Conservation (phyloP, 2,113 vertebrate genomes). For the Psilopsiagon aymara region DNA sequence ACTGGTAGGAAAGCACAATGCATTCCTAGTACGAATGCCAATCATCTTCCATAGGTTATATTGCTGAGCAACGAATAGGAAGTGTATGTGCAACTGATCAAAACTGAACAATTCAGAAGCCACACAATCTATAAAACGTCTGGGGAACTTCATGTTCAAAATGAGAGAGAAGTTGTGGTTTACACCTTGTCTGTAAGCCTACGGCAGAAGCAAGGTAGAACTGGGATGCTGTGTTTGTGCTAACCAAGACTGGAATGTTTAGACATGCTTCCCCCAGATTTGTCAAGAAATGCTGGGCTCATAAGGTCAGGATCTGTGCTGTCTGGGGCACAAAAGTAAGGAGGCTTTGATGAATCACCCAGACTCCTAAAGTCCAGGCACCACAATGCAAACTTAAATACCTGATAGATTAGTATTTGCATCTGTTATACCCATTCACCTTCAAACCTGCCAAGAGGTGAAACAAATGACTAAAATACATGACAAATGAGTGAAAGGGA, state of each 20-base stretch:
- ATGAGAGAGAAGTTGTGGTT: neutral
- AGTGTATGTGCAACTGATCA: neutral
- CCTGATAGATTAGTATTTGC: neutral
- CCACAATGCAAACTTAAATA: neutral
- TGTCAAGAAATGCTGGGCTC: neutral
- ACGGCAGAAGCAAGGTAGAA: neutral
- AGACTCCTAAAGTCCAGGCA: neutral
- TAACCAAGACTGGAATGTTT: neutral
- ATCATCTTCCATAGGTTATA: neutral
- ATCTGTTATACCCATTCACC: neutral
- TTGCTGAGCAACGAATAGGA: neutral
- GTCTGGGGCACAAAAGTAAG: neutral
- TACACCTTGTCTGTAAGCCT: neutral
- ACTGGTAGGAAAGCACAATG: constrained; percentile 25
- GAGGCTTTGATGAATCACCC: neutral
- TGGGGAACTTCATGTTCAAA: neutral
- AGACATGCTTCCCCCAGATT: neutral
- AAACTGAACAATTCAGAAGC: neutral
- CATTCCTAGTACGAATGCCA: constrained; percentile 7
- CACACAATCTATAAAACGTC: neutral
- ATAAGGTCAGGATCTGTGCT: neutral
- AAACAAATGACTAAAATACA: neutral
- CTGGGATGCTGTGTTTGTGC: neutral
- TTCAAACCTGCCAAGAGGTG: neutral
- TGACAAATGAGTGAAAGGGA: constrained; percentile 4